Conservation (phyloP, 2,797 vertebrate genomes). For the Clamator glandarius region DNA sequence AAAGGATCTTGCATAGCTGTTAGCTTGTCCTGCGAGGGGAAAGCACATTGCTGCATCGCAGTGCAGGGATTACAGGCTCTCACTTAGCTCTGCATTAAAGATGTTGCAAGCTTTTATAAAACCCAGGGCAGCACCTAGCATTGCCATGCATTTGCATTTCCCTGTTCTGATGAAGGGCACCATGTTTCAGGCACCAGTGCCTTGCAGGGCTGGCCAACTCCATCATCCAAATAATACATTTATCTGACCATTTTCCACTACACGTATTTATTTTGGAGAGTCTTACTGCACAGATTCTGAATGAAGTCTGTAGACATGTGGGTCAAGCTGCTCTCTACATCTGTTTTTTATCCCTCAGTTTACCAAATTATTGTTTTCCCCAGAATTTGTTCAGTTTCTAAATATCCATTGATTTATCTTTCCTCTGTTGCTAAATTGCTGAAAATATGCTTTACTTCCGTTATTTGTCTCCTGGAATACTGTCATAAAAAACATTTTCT, state of each 20-base stretch:
- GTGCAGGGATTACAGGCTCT: constrained; percentile 54
- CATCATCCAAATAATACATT: background rate
- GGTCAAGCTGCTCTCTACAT: background rate
- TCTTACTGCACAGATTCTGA: background rate
- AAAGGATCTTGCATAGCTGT: constrained; percentile 60
- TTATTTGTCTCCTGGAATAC: background rate
- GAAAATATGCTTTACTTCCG: background rate
- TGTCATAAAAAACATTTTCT: background rate
- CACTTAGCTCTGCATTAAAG: constrained; percentile 7
- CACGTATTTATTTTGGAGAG: background rate
- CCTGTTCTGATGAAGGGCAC: background rate
- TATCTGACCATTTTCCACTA: background rate
- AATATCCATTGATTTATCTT: background rate
- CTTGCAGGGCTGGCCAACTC: background rate
- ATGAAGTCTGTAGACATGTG: background rate
- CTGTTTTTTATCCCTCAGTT: background rate
- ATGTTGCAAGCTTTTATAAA: background rate
- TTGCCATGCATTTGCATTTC: background rate
- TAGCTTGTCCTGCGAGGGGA: constrained; percentile 51
- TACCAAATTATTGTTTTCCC: background rate
- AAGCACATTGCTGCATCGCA: constrained; percentile 35
- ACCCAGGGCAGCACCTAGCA: background rate
- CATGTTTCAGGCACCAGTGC: background rate
- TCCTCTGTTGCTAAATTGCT: background rate
- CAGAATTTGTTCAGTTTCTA: background rate